Evolutionary conservation across 2,113 vertebrate species (phyloP).

Genomic region (Urocynchramus pylzowi): DNA sequence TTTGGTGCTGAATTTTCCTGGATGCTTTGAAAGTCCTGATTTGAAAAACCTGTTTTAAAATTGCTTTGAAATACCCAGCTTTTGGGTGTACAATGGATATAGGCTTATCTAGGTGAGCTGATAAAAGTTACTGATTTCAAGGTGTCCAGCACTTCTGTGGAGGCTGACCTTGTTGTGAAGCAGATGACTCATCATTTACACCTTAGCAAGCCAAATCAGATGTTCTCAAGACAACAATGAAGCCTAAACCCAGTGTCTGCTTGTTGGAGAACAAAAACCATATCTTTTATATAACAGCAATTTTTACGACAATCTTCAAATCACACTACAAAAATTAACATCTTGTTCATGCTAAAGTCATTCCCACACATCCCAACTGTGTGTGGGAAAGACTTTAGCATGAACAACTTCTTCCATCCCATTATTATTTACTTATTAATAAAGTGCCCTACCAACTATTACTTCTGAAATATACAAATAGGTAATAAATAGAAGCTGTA

Average conservation of each 20-base stretch:
- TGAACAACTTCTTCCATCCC: background rate
- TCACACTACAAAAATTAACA: background rate
- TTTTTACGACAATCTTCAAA: background rate
- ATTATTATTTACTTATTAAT: background rate
- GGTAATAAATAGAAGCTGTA: background rate
- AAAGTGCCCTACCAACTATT: background rate
- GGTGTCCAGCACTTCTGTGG: background rate
- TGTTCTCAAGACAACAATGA: background rate
- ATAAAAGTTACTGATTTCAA: background rate
- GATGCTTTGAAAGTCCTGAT: background rate
- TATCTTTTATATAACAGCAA: background rate
- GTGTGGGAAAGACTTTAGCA: background rate
- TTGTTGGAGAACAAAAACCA: background rate
- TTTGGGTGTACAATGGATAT: background rate
- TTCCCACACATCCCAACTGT: too few species aligned
- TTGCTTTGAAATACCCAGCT: background rate
- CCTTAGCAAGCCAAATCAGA: background rate
- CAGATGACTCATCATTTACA: background rate
- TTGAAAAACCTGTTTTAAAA: background rate
- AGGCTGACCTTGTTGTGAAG: background rate
- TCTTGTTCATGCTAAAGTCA: too few species aligned
- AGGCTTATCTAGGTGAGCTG: background rate
- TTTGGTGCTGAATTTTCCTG: background rate
- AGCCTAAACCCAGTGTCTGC: accelerated
- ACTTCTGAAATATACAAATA: background rate